These are phyloP conservation scores for Cordilura impudica DNA, from an alignment of 2,888 invertebrate species.

Conservation along the genomic window DNA sequence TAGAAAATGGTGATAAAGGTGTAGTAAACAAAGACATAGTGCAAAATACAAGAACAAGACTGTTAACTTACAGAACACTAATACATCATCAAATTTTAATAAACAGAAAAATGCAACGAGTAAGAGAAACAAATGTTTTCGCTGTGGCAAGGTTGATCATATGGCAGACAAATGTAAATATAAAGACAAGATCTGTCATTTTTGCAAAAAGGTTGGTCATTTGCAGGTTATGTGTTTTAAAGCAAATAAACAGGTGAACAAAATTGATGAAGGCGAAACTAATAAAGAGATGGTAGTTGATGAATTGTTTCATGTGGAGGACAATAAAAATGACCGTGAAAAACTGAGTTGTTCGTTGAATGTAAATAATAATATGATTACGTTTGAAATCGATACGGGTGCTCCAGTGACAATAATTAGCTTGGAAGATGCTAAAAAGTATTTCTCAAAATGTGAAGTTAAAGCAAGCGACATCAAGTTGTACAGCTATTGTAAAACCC, in stretches of 20 bases:
- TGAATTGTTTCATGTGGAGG: background rate
- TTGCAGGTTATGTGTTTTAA: slow-evolving; percentile 1
- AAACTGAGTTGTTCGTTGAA: background rate
- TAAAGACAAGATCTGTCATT: background rate
- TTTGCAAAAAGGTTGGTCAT: background rate
- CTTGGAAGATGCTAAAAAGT: background rate
- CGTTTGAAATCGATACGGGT: too few relatives aligned
- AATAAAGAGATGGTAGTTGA: background rate
- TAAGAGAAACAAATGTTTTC: background rate
- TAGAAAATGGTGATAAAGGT: too few relatives aligned
- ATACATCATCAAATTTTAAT: too few relatives aligned
- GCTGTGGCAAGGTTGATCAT: background rate
- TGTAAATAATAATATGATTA: too few relatives aligned
- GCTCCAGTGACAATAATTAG: too few relatives aligned
- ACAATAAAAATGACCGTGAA: background rate
- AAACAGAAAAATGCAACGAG: background rate
- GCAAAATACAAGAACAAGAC: background rate
- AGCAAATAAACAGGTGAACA: background rate
- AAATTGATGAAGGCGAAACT: background rate
- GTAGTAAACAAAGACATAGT: background rate
- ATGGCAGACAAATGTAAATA: background rate
- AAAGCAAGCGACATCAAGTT: slow-evolving; percentile 5
- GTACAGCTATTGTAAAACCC: slow-evolving; percentile 19
- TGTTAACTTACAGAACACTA: background rate
- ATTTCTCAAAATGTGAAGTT: background rate